Percentiles rank a stretch among this genome's conserved stretches.
These are phyloP conservation scores for Neolamprologus multifasciatus DNA, from an alignment of 2,797 vertebrate species.

Conservation along the genomic window DNA sequence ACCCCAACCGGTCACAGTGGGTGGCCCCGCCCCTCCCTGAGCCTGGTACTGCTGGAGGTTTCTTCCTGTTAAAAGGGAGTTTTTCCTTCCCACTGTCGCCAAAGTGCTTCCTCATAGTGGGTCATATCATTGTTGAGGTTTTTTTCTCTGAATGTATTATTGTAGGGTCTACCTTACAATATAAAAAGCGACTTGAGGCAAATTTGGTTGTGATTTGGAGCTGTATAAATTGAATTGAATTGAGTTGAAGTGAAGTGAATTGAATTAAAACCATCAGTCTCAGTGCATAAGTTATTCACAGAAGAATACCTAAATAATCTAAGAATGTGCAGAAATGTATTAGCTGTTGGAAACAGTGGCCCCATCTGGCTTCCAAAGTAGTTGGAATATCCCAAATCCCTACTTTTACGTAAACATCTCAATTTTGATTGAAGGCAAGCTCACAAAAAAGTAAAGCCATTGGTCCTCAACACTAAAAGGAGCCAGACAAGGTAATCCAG, in stretches of 20 bases:
- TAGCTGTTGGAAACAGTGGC: neutral
- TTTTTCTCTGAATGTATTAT: neutral
- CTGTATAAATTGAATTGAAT: neutral
- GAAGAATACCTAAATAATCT: neutral
- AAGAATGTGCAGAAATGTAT: neutral
- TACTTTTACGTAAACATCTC: neutral
- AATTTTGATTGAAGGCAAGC: neutral
- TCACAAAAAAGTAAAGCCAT: neutral
- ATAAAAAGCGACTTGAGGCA: fast-evolving
- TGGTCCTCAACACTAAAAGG: neutral
- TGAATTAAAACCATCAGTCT: neutral
- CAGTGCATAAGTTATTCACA: neutral
- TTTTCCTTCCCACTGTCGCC: neutral
- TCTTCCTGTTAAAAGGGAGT: neutral
- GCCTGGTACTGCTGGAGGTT: neutral
- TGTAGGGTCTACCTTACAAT: neutral
- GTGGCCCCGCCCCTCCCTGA: neutral
- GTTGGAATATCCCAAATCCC: neutral
- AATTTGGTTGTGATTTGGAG: neutral
- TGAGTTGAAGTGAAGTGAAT: neutral
- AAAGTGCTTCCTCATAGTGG: neutral
- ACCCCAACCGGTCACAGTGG: neutral
- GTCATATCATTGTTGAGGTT: neutral
- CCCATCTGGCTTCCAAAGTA: neutral
- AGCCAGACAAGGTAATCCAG: neutral